phyloP scores from a whole-genome alignment of 2,888 invertebrate species.

The Drosophila meridionalis region DNA sequence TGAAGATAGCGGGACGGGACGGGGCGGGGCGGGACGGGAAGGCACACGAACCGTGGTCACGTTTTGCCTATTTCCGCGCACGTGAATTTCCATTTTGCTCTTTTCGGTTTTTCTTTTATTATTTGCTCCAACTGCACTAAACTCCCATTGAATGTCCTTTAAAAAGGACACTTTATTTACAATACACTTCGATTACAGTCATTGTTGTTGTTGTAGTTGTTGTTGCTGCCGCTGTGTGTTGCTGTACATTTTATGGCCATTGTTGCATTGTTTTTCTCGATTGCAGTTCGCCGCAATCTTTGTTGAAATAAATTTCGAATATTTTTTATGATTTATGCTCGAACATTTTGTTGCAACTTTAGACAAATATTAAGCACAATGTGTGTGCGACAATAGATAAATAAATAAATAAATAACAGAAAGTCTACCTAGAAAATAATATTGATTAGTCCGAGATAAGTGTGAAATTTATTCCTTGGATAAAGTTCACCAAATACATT shows the following conservation, averaged over 20 bases:
- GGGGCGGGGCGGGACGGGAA: too few relatives aligned
- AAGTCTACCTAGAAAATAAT: constrained; percentile 15
- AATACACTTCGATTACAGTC: constrained; percentile 16
- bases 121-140: constrained; percentile 22
- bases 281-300: constrained; percentile 62
- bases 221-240: constrained; percentile 6
- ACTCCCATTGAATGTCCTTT: constrained; percentile 56
- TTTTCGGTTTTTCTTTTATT: constrained; percentile 1
- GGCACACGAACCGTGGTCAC: constrained; percentile 52
- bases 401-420: constrained; percentile 36
- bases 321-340: constrained; percentile 72
- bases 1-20: neutral
- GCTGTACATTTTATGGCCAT: constrained; percentile 57
- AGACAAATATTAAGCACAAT: constrained; percentile 31
- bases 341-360: constrained; percentile 25
- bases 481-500: constrained; percentile 28
- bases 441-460: constrained; percentile 38
- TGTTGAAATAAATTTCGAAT: constrained; percentile 74
- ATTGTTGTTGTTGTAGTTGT: neutral
- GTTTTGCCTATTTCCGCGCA: constrained; percentile 67
- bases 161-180: constrained; percentile 66
- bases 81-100: constrained; percentile 50
- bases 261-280: constrained; percentile 53
- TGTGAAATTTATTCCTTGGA: constrained; percentile 39
- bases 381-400: constrained; percentile 44